These are phyloP conservation scores for Rosalia funebris DNA, from an alignment of 2,888 invertebrate genomes.

Conservation along the genomic window DNA sequence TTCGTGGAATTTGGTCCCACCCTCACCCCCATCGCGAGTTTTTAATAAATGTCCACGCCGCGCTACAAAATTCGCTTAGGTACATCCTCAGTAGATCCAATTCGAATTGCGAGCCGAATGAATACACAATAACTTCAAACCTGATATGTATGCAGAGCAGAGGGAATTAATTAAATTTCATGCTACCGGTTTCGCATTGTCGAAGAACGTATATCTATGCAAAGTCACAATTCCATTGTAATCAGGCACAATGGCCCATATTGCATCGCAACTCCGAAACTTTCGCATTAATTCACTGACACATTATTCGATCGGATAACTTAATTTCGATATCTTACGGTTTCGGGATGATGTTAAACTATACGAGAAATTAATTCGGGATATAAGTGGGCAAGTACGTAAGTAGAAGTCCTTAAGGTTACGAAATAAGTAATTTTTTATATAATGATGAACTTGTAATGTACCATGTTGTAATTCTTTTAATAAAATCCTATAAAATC, in stretches of 20 bases:
- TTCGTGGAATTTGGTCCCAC: too few relatives aligned
- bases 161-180: slow-evolving; percentile 58
- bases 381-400: too few relatives aligned
- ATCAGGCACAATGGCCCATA: slow-evolving; percentile 56
- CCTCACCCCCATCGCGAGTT: too few relatives aligned
- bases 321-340: background rate
- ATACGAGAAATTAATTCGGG: background rate
- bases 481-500: too few relatives aligned
- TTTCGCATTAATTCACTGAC: slow-evolving; percentile 59
- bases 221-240: slow-evolving; percentile 63
- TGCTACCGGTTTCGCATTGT: slow-evolving; percentile 56
- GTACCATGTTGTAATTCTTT: too few relatives aligned
- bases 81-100: slow-evolving; percentile 29
- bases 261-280: slow-evolving; percentile 58
- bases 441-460: too few relatives aligned
- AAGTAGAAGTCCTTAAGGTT: too few relatives aligned
- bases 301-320: slow-evolving; percentile 44
- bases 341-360: background rate
- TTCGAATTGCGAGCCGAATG: slow-evolving; percentile 32
- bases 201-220: slow-evolving; percentile 56
- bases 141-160: slow-evolving; percentile 57
- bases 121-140: slow-evolving; percentile 58
- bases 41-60: background rate
- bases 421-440: too few relatives aligned
- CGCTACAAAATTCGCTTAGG: slow-evolving; percentile 27